phyloP scores from a whole-genome alignment of 1,140 invertebrate genomes.

The Papilio glaucus region DNA sequence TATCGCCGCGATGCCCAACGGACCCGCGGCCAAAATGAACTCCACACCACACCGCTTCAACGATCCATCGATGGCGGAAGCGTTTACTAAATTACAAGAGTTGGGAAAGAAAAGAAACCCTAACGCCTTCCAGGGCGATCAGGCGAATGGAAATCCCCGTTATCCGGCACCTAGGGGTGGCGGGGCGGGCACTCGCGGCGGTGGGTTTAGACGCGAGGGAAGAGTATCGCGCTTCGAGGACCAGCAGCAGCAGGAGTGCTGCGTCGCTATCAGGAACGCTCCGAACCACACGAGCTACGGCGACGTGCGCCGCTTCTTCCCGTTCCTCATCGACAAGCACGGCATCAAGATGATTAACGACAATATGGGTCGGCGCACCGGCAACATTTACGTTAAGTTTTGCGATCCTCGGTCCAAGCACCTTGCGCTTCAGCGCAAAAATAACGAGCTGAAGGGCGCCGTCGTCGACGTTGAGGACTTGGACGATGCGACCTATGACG shows the following conservation, averaged over 20 bases:
- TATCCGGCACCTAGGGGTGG: constrained; percentile 51
- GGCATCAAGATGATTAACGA: constrained; percentile 94
- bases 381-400: constrained; percentile 92
- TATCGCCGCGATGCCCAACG: constrained; percentile 47
- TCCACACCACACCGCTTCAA: constrained; percentile 51
- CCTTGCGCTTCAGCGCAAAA: constrained; percentile 86
- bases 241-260: constrained; percentile 67
- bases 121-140: constrained; percentile 83
- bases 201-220: constrained; percentile 55
- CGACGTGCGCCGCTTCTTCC: constrained; percentile 92
- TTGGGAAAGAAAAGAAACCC: constrained; percentile 85
- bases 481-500: constrained; percentile 86
- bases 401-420: constrained; percentile 86
- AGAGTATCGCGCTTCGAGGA: constrained; percentile 62
- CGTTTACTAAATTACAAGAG: constrained; percentile 82
- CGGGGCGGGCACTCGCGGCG: constrained; percentile 48
- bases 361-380: constrained; percentile 89
- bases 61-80: constrained; percentile 64
- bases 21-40: constrained; percentile 43
- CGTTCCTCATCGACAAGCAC: constrained; percentile 90
- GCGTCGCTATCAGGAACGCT: constrained; percentile 89
- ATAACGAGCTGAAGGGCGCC: constrained; percentile 85
- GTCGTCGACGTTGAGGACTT: constrained; percentile 85
- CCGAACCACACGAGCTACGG: constrained; percentile 87
- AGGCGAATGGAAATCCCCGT: constrained; percentile 51